Percentiles rank a stretch among this genome's conserved stretches.
These are phyloP conservation scores for Platysternon megacephalum DNA, from an alignment of 2,113 vertebrate species.

Conservation along the genomic window DNA sequence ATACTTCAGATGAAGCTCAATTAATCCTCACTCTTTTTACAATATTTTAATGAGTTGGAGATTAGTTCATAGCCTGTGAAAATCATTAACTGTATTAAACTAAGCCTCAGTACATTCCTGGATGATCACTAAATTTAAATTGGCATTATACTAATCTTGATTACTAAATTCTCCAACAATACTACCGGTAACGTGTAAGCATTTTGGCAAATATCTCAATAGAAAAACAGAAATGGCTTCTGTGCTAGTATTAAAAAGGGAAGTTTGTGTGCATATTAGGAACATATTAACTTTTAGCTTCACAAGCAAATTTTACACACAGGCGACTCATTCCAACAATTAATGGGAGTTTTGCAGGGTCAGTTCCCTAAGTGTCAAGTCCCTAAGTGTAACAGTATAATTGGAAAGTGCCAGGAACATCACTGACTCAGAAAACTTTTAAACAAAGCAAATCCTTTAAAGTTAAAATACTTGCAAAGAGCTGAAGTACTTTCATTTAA, in stretches of 20 bases:
- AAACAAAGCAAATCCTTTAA: not conserved
- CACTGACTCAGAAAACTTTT: not conserved
- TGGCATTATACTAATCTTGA: not conserved
- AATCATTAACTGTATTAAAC: not conserved
- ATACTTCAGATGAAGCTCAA: not conserved
- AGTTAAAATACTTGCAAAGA: not conserved
- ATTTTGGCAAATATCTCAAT: not conserved
- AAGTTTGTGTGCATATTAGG: not conserved
- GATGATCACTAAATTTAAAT: not conserved
- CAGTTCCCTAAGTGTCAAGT: not conserved
- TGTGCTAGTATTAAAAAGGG: not conserved
- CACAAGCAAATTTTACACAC: not conserved
- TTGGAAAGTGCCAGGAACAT: not conserved
- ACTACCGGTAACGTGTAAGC: not conserved
- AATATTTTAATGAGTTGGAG: slow-evolving; percentile 11
- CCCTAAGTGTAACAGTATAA: not conserved
- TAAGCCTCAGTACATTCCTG: not conserved
- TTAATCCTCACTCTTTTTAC: slow-evolving; percentile 8
- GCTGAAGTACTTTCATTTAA: not conserved
- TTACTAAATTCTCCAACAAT: not conserved
- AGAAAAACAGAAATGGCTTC: not conserved
- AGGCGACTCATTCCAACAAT: not conserved
- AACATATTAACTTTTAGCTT: not conserved
- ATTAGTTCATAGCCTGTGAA: not conserved
- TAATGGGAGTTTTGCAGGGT: not conserved